Conservation (phyloP, 1,140 invertebrate genomes). For the Drosophila cardini region DNA sequence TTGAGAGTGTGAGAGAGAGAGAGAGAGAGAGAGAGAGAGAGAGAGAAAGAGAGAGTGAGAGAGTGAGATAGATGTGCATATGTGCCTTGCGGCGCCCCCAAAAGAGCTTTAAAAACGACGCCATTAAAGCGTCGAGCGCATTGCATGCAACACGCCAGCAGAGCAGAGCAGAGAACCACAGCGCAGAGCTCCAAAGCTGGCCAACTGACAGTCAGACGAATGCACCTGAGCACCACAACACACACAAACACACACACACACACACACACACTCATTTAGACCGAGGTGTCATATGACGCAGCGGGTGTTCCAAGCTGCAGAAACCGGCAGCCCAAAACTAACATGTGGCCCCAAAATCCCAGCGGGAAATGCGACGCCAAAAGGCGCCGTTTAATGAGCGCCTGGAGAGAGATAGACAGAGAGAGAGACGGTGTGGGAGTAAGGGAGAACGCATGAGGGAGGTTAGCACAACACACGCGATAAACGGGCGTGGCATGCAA, state of each 20-base stretch:
- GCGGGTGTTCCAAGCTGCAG: conserved; percentile 60
- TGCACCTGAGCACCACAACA: conserved; percentile 80
- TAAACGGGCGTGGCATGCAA: conserved; percentile 69
- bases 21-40: conserved; percentile 18
- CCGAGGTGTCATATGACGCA: conserved; percentile 72
- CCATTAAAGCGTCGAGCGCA: conserved; percentile 63
- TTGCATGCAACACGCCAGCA: conserved; percentile 71
- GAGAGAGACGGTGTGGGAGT: not conserved
- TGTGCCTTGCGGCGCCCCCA: conserved; percentile 33
- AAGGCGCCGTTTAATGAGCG: conserved; percentile 78
- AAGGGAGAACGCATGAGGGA: too few relatives aligned
- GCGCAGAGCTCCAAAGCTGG: conserved; percentile 39
- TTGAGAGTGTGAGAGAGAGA: conserved; percentile 2
- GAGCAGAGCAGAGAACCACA: conserved; percentile 36
- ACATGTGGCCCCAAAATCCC: conserved; percentile 62
- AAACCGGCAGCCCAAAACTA: conserved; percentile 53
- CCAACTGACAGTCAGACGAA: conserved; percentile 40
- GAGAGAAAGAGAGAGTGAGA: conserved; percentile 6
- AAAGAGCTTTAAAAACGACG: conserved; percentile 77
- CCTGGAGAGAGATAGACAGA: conserved; percentile 57
- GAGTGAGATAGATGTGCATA: conserved; percentile 8
- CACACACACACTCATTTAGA: conserved; percentile 1
- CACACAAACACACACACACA: conserved; percentile 36
- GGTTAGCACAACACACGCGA: conserved; percentile 52
- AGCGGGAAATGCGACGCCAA: conserved; percentile 72